These are phyloP conservation scores for Aldabrachelys gigantea DNA, from an alignment of 2,113 vertebrate species.

Conservation along the genomic window DNA sequence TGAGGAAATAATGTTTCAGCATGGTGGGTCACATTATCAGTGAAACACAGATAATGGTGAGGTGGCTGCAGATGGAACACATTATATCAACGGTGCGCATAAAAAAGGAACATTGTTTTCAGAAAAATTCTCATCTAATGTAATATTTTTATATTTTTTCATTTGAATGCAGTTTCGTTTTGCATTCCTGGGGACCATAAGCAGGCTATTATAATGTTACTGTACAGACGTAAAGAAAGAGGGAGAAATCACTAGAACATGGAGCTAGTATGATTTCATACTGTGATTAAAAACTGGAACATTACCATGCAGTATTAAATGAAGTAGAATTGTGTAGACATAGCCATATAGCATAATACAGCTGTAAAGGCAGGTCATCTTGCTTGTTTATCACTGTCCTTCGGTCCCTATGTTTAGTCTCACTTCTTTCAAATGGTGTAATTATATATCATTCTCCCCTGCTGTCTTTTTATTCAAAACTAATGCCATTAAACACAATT, in stretches of 20 bases:
- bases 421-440: not conserved
- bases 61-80: not conserved
- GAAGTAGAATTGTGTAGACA: not conserved
- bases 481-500: not conserved
- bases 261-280: not conserved
- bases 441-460: not conserved
- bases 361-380: not conserved
- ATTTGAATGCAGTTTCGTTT: slow-evolving; percentile 16
- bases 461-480: not conserved
- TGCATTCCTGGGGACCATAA: not conserved
- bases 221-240: not conserved
- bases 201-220: not conserved
- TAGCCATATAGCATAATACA: not conserved
- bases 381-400: not conserved
- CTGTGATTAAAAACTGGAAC: not conserved
- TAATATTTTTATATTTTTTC: slow-evolving; percentile 22
- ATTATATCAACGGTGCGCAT: slow-evolving; percentile 36
- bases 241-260: not conserved
- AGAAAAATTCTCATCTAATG: not conserved
- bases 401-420: not conserved
- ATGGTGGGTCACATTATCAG: slow-evolving; percentile 31
- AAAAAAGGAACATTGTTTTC: slow-evolving; percentile 28
- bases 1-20: slow-evolving; percentile 38
- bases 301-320: not conserved
- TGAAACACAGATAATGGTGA: slow-evolving; percentile 21